Conservation (phyloP, 2,113 vertebrate species). For the Ophthalmolycus amberensis region DNA sequence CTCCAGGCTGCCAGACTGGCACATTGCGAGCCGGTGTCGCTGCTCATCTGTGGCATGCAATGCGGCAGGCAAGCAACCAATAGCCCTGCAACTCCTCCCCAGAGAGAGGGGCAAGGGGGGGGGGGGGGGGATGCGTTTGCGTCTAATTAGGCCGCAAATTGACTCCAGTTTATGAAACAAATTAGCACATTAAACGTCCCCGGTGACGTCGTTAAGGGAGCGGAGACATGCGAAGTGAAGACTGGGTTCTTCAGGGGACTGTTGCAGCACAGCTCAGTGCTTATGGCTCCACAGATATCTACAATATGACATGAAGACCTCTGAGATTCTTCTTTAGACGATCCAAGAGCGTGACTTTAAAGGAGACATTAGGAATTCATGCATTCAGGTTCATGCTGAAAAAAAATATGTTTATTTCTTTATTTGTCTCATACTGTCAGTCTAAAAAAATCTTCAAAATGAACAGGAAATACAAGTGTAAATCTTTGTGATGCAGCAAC, state of each 20-base stretch:
- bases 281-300: slow-evolving; percentile 16
- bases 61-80: slow-evolving; percentile 11
- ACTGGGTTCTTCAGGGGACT: slow-evolving; percentile 1
- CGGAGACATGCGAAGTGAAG: slow-evolving; percentile 10
- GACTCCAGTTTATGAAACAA: slow-evolving; percentile 61
- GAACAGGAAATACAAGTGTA: no score
- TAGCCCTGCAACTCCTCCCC: slow-evolving; percentile 17
- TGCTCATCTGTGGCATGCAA: slow-evolving; percentile 7
- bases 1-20: slow-evolving; percentile 8
- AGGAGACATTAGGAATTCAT: no score
- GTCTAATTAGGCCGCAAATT: slow-evolving; percentile 68
- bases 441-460: no score
- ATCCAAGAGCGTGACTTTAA: no score
- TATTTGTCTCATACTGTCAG: no score
- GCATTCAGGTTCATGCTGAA: no score
- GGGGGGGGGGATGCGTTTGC: slow-evolving; percentile 16
- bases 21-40: neutral
- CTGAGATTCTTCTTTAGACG: neutral
- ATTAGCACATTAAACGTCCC: slow-evolving; percentile 53
- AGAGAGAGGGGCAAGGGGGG: slow-evolving; percentile 15
- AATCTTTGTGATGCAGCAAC: no score
- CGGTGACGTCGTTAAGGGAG: slow-evolving; percentile 26
- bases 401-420: no score
- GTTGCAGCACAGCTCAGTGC: neutral
- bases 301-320: neutral